Evolutionary conservation across 2,888 invertebrate species (phyloP), one percentile per base, ranked within the genome.

Genomic region (Tetragonula carbonaria): DNA sequence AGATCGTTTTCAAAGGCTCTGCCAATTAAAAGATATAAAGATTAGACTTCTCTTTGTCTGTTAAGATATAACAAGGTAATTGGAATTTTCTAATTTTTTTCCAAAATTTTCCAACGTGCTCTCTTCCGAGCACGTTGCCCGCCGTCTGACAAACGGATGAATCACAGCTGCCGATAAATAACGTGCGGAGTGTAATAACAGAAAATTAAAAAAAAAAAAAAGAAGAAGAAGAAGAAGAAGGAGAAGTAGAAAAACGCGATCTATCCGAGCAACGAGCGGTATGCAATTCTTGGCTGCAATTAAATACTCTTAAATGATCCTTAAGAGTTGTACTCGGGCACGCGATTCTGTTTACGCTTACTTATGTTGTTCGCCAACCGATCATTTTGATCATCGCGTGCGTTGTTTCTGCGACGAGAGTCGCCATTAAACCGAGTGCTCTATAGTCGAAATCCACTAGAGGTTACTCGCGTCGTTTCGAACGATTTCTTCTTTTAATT

Each of bases 331-430:
- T 82, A 28, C 75, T 70, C 38, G 66, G 57, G 53, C 88, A 88
- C 88, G 88, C 88, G 73, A 88, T 82, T 74, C 80, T 88, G 88
- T 88, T 88, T 88, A 86, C 84, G 87, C 65, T 88, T 62, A 73
- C 72, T 83, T 84, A 82, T 38, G 78, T 81, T 57, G 28, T 2
- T 80, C 77, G 51, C 83, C 78, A 73, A 59, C 78, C 67, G 62
- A 68, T 73, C 65, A 74, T 80, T 80, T 73, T 28, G 28, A 28
- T 28, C 45, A 67, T 76, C 76, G 77, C 63, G 63, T 66, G 51
- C 67, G 62, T 70, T 71, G 65, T n/a, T 14, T 72, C 55, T 14
- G 28, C 28, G 2, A 28, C 28, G 28, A 28, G 28, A 28, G 28
- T 28, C 28, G 28, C 28, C 28, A 28, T 28, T 28, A 28, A 28